A percentile compares a stretch with the other conserved stretches of the same genome.
Conservation (phyloP, 2,888 invertebrate genomes). For the Hyppa rectilinea region DNA sequence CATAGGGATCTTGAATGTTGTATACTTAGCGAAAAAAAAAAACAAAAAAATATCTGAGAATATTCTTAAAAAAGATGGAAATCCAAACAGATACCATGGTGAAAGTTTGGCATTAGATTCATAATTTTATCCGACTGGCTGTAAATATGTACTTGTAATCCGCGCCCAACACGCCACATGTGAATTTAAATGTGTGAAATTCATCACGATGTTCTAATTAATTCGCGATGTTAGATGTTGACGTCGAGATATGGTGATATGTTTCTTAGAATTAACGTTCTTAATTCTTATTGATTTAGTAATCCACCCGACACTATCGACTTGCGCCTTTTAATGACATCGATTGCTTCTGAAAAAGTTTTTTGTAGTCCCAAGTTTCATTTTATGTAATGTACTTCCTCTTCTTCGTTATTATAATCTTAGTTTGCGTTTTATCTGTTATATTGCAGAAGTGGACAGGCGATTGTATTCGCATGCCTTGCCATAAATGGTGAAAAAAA, state of each 20-base stretch:
- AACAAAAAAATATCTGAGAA: rapidly evolving
- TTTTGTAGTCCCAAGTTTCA: not conserved
- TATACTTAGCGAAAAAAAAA: not conserved
- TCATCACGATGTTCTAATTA: constrained; percentile 11
- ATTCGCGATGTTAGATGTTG: not conserved
- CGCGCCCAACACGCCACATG: constrained; percentile 43
- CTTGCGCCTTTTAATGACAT: not conserved
- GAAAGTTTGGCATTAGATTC: constrained; percentile 23
- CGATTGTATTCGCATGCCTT: not conserved
- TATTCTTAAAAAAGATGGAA: too few species aligned
- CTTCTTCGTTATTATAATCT: not conserved
- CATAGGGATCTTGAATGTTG: not conserved
- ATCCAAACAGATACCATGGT: not conserved
- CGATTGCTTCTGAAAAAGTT: not conserved
- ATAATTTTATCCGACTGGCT: constrained; percentile 41
- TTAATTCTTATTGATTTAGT: constrained; percentile 8
- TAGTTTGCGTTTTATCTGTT: not conserved
- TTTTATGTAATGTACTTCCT: not conserved
- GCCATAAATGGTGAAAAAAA: not conserved
- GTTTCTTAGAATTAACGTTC: constrained; percentile 1
- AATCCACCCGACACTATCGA: not conserved
- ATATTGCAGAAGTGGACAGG: not conserved
- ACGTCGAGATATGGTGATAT: constrained; percentile 6
- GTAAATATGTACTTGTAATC: constrained; percentile 36
- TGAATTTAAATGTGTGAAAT: constrained; percentile 45